Percentiles rank a stretch among this genome's conserved stretches.
phyloP scores from a whole-genome alignment of 2,888 invertebrate species.

The Drosophila parthenogenetica region DNA sequence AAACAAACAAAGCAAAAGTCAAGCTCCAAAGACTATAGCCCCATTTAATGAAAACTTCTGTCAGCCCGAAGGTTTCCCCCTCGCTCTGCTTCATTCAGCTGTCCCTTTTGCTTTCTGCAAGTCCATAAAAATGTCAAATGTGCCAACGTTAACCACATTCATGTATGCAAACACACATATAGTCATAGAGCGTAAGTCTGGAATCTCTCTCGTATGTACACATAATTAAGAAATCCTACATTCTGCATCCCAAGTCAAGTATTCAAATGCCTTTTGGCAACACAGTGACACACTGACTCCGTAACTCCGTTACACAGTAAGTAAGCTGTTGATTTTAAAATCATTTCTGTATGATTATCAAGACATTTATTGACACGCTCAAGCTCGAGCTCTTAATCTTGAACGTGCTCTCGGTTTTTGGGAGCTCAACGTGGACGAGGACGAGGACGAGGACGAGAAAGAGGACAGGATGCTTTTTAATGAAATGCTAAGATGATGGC shows the following conservation, averaged over 20 bases:
- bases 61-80: slow-evolving; percentile 58
- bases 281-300: slow-evolving; percentile 15
- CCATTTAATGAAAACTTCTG: slow-evolving; percentile 64
- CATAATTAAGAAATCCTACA: slow-evolving; percentile 66
- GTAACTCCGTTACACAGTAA: slow-evolving; percentile 6
- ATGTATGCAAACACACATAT: slow-evolving; percentile 8
- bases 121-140: slow-evolving; percentile 50
- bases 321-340: slow-evolving; percentile 73
- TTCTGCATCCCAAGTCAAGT: slow-evolving; percentile 36
- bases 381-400: slow-evolving; percentile 12
- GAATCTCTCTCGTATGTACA: slow-evolving; percentile 52
- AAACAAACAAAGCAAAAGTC: slow-evolving; percentile 76
- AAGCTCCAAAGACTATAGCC: slow-evolving; percentile 55
- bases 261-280: slow-evolving; percentile 56
- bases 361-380: slow-evolving; percentile 47
- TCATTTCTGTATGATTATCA: slow-evolving; percentile 67
- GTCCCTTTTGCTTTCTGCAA: slow-evolving; percentile 1
- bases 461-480: slow-evolving; percentile 25
- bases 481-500: slow-evolving; percentile 52
- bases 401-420: neutral
- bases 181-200: neutral
- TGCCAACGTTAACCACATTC: slow-evolving; percentile 1
- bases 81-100: neutral
- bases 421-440: slow-evolving; percentile 9
- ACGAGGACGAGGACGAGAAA: slow-evolving; percentile 3